Conservation (phyloP, 2,797 vertebrate species). For the Pipistrellus pipistrellus region DNA sequence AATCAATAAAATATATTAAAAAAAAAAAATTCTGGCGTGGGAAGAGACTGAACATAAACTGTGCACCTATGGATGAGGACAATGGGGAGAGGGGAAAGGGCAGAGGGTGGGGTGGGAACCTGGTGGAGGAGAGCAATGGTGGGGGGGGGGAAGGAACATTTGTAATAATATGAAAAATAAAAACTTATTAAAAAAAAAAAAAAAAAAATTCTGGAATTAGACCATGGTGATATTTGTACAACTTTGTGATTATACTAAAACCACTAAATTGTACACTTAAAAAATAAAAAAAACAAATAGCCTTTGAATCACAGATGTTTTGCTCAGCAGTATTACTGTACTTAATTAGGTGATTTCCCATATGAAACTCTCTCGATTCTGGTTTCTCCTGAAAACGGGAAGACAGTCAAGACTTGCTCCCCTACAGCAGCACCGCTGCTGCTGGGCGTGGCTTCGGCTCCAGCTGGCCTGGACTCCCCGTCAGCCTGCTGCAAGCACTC, state of each 20-base stretch:
- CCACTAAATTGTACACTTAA: not conserved
- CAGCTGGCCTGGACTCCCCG: not conserved
- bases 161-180: too few relatives aligned
- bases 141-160: too few relatives aligned
- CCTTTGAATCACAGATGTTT: not conserved
- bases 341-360: not conserved
- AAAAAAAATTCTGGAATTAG: not conserved
- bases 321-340: not conserved
- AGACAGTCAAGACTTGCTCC: not conserved
- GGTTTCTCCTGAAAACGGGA: not conserved
- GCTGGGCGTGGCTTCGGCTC: not conserved
- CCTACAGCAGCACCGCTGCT: not conserved
- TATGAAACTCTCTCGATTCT: not conserved
- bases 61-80: too few relatives aligned
- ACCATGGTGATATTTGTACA: not conserved
- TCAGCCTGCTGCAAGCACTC: rapidly evolving
- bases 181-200: too few relatives aligned
- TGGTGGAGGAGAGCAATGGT: too few relatives aligned
- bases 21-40: not conserved
- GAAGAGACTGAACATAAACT: too few relatives aligned
- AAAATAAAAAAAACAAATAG: not conserved
- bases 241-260: not conserved
- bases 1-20: too few relatives aligned
- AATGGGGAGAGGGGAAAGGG: too few relatives aligned
- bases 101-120: too few relatives aligned